phyloP scores from a whole-genome alignment of 2,888 invertebrate genomes.

The Leptura quadrifasciata region DNA sequence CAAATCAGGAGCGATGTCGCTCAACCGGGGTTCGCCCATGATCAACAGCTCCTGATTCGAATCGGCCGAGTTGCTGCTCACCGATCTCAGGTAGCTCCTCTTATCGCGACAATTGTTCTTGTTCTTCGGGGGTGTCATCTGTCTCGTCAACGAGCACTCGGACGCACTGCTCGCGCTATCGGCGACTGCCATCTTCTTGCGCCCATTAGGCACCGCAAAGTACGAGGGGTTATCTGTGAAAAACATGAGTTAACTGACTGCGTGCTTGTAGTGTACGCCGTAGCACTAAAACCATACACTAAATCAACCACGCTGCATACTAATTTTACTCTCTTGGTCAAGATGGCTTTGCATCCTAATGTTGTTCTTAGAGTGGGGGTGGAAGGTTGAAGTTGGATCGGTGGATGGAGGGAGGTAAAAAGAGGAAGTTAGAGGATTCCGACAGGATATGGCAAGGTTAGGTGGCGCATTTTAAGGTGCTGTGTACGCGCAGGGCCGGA shows the following conservation, averaged over 20 bases:
- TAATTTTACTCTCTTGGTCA: conserved; percentile 51
- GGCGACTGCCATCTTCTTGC: conserved; percentile 54
- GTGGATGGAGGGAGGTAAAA: conserved; percentile 49
- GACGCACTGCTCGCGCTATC: conserved; percentile 61
- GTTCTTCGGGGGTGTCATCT: conserved; percentile 65
- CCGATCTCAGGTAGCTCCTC: conserved; percentile 74
- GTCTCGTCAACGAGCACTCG: conserved; percentile 63
- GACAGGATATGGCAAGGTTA: conserved; percentile 59
- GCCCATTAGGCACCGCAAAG: conserved; percentile 78
- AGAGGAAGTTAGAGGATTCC: conserved; percentile 57
- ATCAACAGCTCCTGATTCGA: conserved; percentile 80
- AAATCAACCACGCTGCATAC: conserved; percentile 57
- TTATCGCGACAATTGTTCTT: conserved; percentile 46
- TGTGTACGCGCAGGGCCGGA: neutral
- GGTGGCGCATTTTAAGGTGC: conserved; percentile 56
- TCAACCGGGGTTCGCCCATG: conserved; percentile 82
- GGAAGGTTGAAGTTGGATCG: conserved; percentile 39
- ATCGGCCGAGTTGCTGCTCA: conserved; percentile 80
- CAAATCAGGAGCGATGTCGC: conserved; percentile 80
- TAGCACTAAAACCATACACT: conserved; percentile 39
- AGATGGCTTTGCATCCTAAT: conserved; percentile 40
- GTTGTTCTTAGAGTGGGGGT: conserved; percentile 38
- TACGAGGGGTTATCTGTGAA: conserved; percentile 86
- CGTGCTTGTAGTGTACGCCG: conserved; percentile 18
- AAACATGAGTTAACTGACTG: conserved; percentile 39